Percentiles rank a stretch among this genome's conserved stretches.
phyloP scores from a whole-genome alignment of 2,888 invertebrate genomes.

The Endotricha flammealis region DNA sequence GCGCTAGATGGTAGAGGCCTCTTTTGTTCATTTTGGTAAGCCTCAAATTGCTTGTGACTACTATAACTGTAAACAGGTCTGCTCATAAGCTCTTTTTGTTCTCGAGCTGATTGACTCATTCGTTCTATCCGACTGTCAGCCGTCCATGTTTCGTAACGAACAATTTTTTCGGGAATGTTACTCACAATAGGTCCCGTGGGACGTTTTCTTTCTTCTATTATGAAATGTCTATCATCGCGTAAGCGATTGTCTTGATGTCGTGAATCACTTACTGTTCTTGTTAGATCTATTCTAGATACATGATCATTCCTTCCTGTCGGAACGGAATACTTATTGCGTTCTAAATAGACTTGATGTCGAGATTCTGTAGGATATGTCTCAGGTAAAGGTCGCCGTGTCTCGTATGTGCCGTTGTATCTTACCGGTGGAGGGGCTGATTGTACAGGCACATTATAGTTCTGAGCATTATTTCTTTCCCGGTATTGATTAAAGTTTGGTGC shows the following conservation, averaged over 20 bases:
- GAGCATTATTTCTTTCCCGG: conserved; percentile 49
- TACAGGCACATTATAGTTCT: conserved; percentile 34
- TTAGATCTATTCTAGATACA: conserved; percentile 71
- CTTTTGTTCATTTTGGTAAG: conserved; percentile 63
- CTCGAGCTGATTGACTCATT: conserved; percentile 51
- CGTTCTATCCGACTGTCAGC: conserved; percentile 66
- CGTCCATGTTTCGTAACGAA: conserved; percentile 67
- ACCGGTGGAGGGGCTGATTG: conserved; percentile 42
- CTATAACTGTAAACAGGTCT: conserved; percentile 66
- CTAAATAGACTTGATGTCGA: conserved; percentile 50
- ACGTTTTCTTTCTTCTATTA: conserved; percentile 68
- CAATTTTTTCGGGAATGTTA: conserved; percentile 72
- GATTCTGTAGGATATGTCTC: conserved; percentile 57
- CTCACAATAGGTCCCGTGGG: conserved; percentile 55
- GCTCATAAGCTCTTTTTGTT: conserved; percentile 64
- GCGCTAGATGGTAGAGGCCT: conserved; percentile 36
- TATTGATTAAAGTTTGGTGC: conserved; percentile 83
- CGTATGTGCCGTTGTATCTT: conserved; percentile 57
- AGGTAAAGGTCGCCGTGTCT: conserved; percentile 39
- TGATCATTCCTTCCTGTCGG: conserved; percentile 48
- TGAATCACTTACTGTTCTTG: conserved; percentile 50
- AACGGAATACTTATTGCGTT: conserved; percentile 49
- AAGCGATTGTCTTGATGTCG: conserved; percentile 50
- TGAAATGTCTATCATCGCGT: conserved; percentile 60
- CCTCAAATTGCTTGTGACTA: conserved; percentile 64